A percentile compares a stretch with the other conserved stretches of the same genome.
Conservation (phyloP, 2,113 vertebrate genomes). For the Tricholaema leucomelas region DNA sequence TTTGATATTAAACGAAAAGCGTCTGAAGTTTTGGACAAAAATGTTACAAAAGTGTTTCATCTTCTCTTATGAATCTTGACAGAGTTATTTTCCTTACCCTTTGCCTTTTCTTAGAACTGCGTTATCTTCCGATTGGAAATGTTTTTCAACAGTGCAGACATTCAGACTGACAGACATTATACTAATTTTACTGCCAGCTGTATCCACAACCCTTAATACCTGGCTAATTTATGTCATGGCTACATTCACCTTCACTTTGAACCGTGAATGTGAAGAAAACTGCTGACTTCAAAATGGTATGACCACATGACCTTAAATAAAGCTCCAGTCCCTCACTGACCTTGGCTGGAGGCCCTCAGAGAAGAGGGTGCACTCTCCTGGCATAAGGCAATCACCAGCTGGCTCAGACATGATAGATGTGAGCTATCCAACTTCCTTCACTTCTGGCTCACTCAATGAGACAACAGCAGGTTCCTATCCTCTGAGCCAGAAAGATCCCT, state of each 20-base stretch:
- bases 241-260: not conserved
- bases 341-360: conserved; percentile 18
- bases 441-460: not conserved
- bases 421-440: conserved; percentile 1
- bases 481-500: conserved; percentile 19
- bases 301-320: conserved; percentile 11
- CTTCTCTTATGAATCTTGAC: not conserved
- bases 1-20: not conserved
- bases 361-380: not conserved
- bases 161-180: not conserved
- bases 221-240: not conserved
- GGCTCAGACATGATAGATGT: conserved; percentile 6
- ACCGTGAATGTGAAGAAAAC: not conserved
- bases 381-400: conserved; percentile 21
- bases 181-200: not conserved
- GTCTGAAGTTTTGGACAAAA: not conserved
- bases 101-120: not conserved
- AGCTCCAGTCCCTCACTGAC: not conserved
- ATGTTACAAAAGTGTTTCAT: not conserved
- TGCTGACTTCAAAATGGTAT: not conserved
- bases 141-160: not conserved
- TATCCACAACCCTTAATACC: not conserved
- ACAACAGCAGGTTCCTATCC: not conserved
- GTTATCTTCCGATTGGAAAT: not conserved
- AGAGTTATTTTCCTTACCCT: not conserved